phyloP scores from a whole-genome alignment of 2,113 vertebrate genomes.

The Formicarius rufipectus region DNA sequence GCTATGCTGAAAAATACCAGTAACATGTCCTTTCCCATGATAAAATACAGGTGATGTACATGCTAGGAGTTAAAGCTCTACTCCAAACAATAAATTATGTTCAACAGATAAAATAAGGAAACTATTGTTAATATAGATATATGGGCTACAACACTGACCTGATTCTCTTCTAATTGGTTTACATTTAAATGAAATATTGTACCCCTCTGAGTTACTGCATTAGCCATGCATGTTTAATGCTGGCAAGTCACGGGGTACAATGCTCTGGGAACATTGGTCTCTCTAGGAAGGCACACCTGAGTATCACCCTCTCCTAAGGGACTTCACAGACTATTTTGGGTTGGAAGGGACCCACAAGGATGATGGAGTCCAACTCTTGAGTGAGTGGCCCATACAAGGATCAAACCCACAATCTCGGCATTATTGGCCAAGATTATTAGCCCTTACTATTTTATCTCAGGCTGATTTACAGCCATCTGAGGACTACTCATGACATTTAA shows the following conservation, averaged over 20 bases:
- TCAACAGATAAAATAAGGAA: not conserved
- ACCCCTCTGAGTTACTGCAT: not conserved
- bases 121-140: not conserved
- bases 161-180: not conserved
- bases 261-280: not conserved
- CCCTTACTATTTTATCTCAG: not conserved
- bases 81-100: not conserved
- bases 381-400: not conserved
- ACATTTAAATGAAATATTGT: not conserved
- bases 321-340: not conserved
- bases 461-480: not conserved
- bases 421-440: not conserved
- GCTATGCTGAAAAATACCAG: not conserved
- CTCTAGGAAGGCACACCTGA: not conserved
- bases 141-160: not conserved
- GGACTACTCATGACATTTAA: not conserved
- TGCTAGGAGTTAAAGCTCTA: not conserved
- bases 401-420: not conserved
- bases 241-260: not conserved
- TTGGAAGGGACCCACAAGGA: not conserved
- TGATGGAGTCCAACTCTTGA: not conserved
- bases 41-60: not conserved
- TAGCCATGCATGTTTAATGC: rapidly evolving
- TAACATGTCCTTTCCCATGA: not conserved
- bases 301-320: not conserved